These are phyloP conservation scores for Phenacoccus solenopsis DNA, from an alignment of 1,140 invertebrate genomes.

Conservation along the genomic window DNA sequence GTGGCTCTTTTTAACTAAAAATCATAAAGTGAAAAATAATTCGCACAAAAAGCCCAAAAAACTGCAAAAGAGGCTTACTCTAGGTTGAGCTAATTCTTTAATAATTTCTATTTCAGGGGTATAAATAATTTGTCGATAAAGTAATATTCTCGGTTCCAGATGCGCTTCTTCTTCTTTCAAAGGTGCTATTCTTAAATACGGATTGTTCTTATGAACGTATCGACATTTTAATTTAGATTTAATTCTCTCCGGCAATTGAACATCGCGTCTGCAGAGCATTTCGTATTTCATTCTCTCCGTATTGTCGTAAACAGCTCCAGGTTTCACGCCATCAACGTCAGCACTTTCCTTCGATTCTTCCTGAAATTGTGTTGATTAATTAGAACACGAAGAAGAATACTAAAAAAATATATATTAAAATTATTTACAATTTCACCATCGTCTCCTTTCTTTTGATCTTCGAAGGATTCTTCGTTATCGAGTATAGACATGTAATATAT, in stretches of 20 bases:
- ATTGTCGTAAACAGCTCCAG: constrained; percentile 18
- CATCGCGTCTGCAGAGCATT: constrained; percentile 79
- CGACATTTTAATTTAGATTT: constrained; percentile 40
- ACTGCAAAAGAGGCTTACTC: constrained; percentile 33
- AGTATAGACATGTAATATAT: constrained; percentile 71
- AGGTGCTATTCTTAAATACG: constrained; percentile 41
- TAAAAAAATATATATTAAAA: constrained; percentile 15
- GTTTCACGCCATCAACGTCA: not conserved
- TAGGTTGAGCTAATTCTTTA: constrained; percentile 31
- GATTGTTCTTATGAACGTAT: constrained; percentile 24
- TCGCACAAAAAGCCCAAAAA: constrained; percentile 28
- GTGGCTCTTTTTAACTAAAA: constrained; percentile 84
- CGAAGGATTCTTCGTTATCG: constrained; percentile 39
- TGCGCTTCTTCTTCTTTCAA: constrained; percentile 48
- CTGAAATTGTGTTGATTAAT: not conserved
- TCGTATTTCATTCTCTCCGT: constrained; percentile 53
- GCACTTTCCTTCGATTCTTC: not conserved
- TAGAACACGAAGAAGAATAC: not conserved
- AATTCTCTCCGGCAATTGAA: constrained; percentile 42
- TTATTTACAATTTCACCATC: constrained; percentile 28
- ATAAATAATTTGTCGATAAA: constrained; percentile 48
- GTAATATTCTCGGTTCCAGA: constrained; percentile 43
- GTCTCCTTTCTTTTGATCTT: constrained; percentile 38
- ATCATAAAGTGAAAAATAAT: constrained; percentile 27
- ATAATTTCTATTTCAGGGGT: constrained; percentile 48